Percentiles rank a stretch among this genome's conserved stretches.
phyloP scores from a whole-genome alignment of 2,113 vertebrate species.

The Phocoena sinus region DNA sequence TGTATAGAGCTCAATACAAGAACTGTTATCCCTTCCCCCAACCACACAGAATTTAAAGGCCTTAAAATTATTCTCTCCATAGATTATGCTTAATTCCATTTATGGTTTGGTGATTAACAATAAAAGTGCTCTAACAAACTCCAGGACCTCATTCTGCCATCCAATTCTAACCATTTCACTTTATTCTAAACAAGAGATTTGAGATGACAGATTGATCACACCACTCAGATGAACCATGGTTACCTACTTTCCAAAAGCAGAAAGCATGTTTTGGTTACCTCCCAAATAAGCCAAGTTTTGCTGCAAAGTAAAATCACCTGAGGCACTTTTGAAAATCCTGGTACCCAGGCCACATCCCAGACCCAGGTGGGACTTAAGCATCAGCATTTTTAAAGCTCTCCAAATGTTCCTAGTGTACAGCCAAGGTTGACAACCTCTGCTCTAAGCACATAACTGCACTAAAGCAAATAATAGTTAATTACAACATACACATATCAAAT shows the following conservation, averaged over 20 bases:
- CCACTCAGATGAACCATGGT: not conserved
- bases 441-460: too few relatives aligned
- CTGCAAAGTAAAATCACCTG: not conserved
- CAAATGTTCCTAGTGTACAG: not conserved
- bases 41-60: not conserved
- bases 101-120: not conserved
- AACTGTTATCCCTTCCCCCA: not conserved
- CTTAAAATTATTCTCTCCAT: not conserved
- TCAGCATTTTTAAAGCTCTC: not conserved
- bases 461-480: not conserved
- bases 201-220: not conserved
- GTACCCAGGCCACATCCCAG: too few relatives aligned
- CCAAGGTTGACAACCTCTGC: not conserved
- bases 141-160: not conserved
- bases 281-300: not conserved
- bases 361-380: not conserved
- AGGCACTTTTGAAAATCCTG: not conserved
- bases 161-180: constrained; percentile 9
- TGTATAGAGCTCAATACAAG: not conserved
- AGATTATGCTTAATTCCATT: not conserved
- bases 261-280: not conserved
- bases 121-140: not conserved
- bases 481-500: not conserved
- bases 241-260: not conserved
- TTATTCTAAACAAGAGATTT: not conserved